Base-by-base conservation (phyloP, 2,797 vertebrate genomes). In the Babyrousa celebensis region DNA sequence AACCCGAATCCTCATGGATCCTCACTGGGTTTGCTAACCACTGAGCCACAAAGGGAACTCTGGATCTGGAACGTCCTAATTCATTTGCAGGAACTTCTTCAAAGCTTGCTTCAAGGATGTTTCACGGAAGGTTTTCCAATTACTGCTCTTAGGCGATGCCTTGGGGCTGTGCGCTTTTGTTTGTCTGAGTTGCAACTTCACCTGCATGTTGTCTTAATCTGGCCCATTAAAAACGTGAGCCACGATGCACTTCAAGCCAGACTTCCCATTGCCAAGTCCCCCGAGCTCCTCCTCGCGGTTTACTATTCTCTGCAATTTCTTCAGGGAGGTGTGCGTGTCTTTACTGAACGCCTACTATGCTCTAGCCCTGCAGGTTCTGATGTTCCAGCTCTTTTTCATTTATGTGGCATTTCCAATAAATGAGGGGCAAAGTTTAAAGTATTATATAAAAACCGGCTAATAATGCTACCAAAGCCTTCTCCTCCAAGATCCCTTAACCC, bases 381-480 rank as follows among this genome's bases (percentile, higher is more conserved):
- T 93, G 43, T 89, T 85, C 32, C 12, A 87, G 80, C 54, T 32
- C 78, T 29, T 96, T 85, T 92, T 74, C 27, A 92, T 29, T 85
- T 60, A 78, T 68, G 12, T 92, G 20, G 12, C 23, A 82, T 90
- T 94, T 79, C 71, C 88, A 88, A 63, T 91, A 95, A 94, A 79
- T 36, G 40, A 52, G 36, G 20, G 79, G 17, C 21, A 52, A 56
- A 58, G 48, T 63, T 18, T 48, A 74, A 94, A 60, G 1, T 65
- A 83, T 60, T 32, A 65, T 16, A 65, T 79, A 97, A 91, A 91
- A 82, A 62, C 58, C 32, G 83, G 29, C 23, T 83, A 79, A 78
- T 63, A 79, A 85, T 68, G 74, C 80, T 23, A 72, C 56, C 32
- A 79, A 54, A 85, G 5, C n/a, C 18, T 40, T 84, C n/a, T 17